Conservation (phyloP, 2,888 invertebrate genomes). For the Leptinotarsa peninsularis region DNA sequence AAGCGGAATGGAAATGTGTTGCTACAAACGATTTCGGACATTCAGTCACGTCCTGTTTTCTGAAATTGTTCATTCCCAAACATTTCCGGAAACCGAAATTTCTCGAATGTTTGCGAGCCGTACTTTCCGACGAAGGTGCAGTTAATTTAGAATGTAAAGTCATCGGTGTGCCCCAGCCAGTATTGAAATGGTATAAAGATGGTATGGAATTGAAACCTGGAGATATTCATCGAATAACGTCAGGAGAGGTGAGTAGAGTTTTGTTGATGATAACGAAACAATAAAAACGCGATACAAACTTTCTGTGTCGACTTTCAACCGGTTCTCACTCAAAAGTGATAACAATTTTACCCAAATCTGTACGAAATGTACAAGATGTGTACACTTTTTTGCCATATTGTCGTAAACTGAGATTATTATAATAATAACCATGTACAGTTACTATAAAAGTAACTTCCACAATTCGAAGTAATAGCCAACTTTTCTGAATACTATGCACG, state of each 20-base stretch:
- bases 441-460: too few species aligned
- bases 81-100: constrained; percentile 91
- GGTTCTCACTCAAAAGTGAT: too few species aligned
- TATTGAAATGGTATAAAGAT: constrained; percentile 94
- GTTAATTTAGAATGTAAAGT: constrained; percentile 94
- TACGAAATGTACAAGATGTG: too few species aligned
- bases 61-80: constrained; percentile 86
- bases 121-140: constrained; percentile 86
- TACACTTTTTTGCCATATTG: too few species aligned
- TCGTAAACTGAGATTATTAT: too few species aligned
- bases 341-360: too few species aligned
- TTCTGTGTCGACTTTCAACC: too few species aligned
- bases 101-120: constrained; percentile 85
- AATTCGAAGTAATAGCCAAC: too few species aligned
- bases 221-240: constrained; percentile 90
- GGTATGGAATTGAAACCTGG: constrained; percentile 90
- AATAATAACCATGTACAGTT: too few species aligned
- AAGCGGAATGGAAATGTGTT: constrained; percentile 93
- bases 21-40: constrained; percentile 91
- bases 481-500: too few species aligned
- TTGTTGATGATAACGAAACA: background rate
- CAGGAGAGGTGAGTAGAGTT: constrained; percentile 72
- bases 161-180: constrained; percentile 89
- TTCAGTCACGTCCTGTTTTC: constrained; percentile 87
- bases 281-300: too few species aligned